Evolutionary conservation across 2,113 vertebrate species (phyloP), one percentile per base, ranked within the genome.

Genomic region (Tachysurus vachellii): DNA sequence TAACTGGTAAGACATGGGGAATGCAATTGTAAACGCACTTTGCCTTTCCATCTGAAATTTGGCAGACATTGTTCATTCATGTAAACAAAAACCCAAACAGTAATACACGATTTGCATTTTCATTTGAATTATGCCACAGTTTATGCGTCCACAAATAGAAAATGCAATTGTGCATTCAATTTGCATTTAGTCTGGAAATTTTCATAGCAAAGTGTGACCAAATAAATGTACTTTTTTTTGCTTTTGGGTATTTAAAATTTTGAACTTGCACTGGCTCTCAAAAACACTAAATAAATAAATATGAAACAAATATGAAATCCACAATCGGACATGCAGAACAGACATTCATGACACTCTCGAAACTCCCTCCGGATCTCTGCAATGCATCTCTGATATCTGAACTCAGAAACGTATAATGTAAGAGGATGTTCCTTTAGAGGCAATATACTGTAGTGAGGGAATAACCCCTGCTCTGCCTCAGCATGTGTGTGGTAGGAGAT

Each of bases 371-470:
- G 21, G 9, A 21, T 87, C n/a, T 71, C 31, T 57, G 17, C 56
- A 44, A 82, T 82, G 57, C 53, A 87, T 82, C 4, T 50, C 23
- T 82, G 66, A 70, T 81, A 75, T 82, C 66, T 36, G 17, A 59
- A 50, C 7, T n/a, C 26, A 56, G 86, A 68, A 56, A 83, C 36
- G 57, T 66, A 77, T 83, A 87, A 87, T 87, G 44, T 53, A 83
- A 47, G 59, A 21, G 57, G 71, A 66, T 68, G 81, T 84, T 83
- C 61, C 50, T 68, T 47, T 56, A 36, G 31, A 84, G 66, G 81
- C 23, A 87, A 77, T 83, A 83, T 83, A n/a, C n/a, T n/a, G n/a
- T n/a, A 56, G 81, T 68, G 50, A 66, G n/a, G 42, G 71, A 79
- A 87, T 83, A 83, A 79, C 31, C 71, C 42, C 59, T 83, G 81